These are phyloP conservation scores for Carcina quercana DNA, from an alignment of 2,888 invertebrate genomes.

Conservation along the genomic window DNA sequence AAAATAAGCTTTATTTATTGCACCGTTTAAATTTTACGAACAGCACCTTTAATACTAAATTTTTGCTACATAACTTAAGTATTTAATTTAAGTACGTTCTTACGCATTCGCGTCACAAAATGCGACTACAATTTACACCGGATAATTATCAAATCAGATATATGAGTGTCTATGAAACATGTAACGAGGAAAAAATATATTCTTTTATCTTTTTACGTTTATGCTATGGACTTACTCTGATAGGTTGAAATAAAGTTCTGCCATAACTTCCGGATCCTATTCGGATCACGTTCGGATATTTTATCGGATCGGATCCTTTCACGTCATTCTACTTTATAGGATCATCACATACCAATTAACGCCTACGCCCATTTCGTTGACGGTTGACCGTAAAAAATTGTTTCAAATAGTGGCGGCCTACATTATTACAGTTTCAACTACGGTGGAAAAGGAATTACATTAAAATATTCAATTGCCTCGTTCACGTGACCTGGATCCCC, in stretches of 20 bases:
- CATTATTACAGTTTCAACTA: slow-evolving; percentile 28
- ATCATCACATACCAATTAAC: slow-evolving; percentile 33
- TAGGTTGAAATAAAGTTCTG: no score
- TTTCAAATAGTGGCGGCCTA: slow-evolving; percentile 26
- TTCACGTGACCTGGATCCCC: slow-evolving; percentile 3
- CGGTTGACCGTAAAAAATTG: slow-evolving; percentile 36
- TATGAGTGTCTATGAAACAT: no score
- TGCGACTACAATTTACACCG: no score
- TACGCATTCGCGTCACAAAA: no score
- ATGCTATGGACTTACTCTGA: no score
- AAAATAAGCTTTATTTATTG: background rate
- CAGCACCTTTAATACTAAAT: background rate
- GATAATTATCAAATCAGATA: no score
- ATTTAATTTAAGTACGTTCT: no score
- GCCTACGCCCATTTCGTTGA: slow-evolving; percentile 29
- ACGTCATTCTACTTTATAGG: slow-evolving; percentile 22
- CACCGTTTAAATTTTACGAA: background rate
- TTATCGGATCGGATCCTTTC: slow-evolving; percentile 4
- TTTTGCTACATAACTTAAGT: no score
- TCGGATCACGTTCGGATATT: slow-evolving; percentile 9
- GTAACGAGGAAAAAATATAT: no score
- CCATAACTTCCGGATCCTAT: no score
- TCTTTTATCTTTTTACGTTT: no score
- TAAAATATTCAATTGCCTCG: slow-evolving; percentile 2
- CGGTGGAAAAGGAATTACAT: slow-evolving; percentile 21